Percentiles rank a stretch among this genome's conserved stretches.
These are phyloP conservation scores for Teleogryllus oceanicus DNA, from an alignment of 2,888 invertebrate species.

Conservation along the genomic window DNA sequence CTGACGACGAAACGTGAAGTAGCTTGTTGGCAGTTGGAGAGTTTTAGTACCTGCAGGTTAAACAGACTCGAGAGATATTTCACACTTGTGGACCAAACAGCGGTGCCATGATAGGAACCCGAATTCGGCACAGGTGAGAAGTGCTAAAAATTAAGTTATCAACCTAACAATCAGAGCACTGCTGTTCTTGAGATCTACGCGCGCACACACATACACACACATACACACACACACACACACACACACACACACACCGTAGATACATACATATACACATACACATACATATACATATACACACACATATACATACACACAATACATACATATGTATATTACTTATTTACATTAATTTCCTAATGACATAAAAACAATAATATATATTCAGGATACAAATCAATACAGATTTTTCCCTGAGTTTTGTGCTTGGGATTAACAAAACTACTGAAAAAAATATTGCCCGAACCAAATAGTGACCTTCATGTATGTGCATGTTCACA, in stretches of 20 bases:
- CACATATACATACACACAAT: neutral
- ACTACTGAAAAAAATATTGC: too few species aligned
- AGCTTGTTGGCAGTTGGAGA: neutral
- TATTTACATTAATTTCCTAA: too few species aligned
- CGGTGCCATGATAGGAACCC: neutral
- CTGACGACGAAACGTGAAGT: neutral
- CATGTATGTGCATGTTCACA: too few species aligned
- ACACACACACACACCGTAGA: neutral
- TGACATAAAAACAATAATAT: too few species aligned
- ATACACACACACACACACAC: neutral
- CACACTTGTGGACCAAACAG: slow-evolving; percentile 18
- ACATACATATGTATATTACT: neutral
- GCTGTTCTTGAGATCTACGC: neutral
- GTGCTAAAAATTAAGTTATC: neutral
- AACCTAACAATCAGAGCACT: neutral
- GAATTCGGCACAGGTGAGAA: neutral
- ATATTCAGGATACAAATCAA: too few species aligned
- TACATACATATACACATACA: neutral
- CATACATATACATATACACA: neutral
- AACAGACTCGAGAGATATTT: slow-evolving; percentile 6
- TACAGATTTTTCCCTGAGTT: too few species aligned
- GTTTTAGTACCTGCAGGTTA: slow-evolving; percentile 10
- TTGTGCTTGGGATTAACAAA: too few species aligned
- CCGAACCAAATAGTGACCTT: too few species aligned
- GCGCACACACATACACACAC: neutral